These are phyloP conservation scores for Pseudomyrmex dendroicus DNA, from an alignment of 1,140 invertebrate genomes.

Conservation along the genomic window DNA sequence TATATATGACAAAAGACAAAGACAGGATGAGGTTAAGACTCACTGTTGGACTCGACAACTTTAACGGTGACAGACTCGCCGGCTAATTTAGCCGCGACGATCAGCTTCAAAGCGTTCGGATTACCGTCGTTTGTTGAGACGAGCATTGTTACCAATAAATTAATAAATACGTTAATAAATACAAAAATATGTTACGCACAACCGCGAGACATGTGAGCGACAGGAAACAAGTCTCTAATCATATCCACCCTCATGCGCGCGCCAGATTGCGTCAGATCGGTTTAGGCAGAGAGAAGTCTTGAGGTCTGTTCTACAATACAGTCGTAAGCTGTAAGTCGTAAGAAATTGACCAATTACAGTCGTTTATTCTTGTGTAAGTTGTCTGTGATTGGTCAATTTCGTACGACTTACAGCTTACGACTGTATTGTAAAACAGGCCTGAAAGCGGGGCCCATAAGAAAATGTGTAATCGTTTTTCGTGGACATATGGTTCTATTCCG, in stretches of 20 bases:
- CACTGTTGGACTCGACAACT: slow-evolving; percentile 86
- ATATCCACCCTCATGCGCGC: background rate
- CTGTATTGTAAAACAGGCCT: too few species aligned
- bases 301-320: too few species aligned
- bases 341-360: too few species aligned
- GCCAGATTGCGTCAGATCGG: slow-evolving; percentile 18
- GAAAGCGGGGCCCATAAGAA: too few species aligned
- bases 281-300: too few species aligned
- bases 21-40: slow-evolving; percentile 75
- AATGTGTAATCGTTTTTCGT: too few species aligned
- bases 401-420: too few species aligned
- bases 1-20: slow-evolving; percentile 16
- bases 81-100: slow-evolving; percentile 88
- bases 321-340: too few species aligned
- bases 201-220: slow-evolving; percentile 76
- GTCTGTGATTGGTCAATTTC: too few species aligned
- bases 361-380: too few species aligned
- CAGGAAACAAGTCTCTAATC: slow-evolving; percentile 1
- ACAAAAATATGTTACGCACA: slow-evolving; percentile 79
- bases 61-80: slow-evolving; percentile 85
- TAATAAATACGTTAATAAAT: slow-evolving; percentile 82
- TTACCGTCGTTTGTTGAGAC: slow-evolving; percentile 90
- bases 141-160: slow-evolving; percentile 86
- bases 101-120: slow-evolving; percentile 89
- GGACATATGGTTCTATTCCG: too few species aligned